Evolutionary conservation across 1,140 invertebrate genomes (phyloP).

Genomic region (Drosophila virilis): DNA sequence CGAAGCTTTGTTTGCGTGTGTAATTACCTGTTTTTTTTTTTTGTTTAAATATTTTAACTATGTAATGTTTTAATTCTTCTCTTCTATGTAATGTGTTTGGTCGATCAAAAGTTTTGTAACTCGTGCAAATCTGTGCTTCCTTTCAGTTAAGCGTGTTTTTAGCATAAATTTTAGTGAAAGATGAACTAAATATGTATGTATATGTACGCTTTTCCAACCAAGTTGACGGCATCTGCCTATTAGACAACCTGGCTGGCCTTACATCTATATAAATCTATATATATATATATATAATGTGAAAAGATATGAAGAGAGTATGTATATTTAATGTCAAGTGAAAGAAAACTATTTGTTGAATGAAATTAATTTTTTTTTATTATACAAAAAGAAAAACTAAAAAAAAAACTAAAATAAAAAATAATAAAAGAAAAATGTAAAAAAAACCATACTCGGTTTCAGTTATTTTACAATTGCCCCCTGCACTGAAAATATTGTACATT

Average conservation of each 20-base stretch:
- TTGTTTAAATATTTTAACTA: conserved; percentile 54
- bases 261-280: conserved; percentile 34
- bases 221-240: conserved; percentile 21
- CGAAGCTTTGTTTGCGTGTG: conserved; percentile 55
- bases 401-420: conserved; percentile 67
- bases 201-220: conserved; percentile 38
- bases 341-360: conserved; percentile 76
- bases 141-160: conserved; percentile 82
- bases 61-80: conserved; percentile 39
- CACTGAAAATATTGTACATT: too few relatives aligned
- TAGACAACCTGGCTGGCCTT: conserved; percentile 22
- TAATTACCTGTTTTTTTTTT: conserved; percentile 58
- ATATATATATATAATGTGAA: conserved; percentile 38
- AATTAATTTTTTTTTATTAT: conserved; percentile 79
- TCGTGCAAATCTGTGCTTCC: conserved; percentile 83
- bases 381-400: conserved; percentile 60
- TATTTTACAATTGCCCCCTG: too few relatives aligned
- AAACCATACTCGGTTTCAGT: conserved; percentile 8
- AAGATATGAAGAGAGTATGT: conserved; percentile 57
- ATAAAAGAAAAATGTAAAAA: conserved; percentile 55
- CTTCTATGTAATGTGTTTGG: conserved; percentile 40
- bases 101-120: conserved; percentile 60
- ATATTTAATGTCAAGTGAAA: conserved; percentile 81
- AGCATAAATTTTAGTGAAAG: conserved; percentile 81
- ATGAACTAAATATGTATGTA: conserved; percentile 43